These are phyloP conservation scores for Helogale parvula DNA, from an alignment of 2,113 vertebrate species.

Conservation along the genomic window DNA sequence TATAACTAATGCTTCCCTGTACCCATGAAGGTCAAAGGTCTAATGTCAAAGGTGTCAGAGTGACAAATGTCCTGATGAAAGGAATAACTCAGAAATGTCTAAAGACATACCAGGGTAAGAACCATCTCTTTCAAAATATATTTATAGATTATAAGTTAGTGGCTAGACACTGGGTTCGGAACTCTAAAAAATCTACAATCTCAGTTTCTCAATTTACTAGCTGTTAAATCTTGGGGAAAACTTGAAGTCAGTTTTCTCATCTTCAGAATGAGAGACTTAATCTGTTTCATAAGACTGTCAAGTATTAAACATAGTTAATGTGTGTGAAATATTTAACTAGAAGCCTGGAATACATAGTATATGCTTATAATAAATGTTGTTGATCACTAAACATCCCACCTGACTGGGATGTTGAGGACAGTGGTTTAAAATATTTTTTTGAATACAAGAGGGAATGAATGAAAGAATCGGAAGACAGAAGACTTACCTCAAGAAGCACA, in stretches of 20 bases:
- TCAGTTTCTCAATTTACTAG: not conserved
- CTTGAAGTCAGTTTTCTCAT: constrained; percentile 2
- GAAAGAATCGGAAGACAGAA: not conserved
- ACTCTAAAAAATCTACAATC: not conserved
- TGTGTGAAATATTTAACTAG: not conserved
- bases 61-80: not conserved
- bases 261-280: not conserved
- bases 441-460: not conserved
- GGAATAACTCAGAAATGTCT: not conserved
- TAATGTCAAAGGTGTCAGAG: not conserved
- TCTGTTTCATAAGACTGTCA: not conserved
- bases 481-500: not conserved
- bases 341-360: not conserved
- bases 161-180: not conserved
- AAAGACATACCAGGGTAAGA: not conserved
- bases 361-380: not conserved
- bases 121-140: not conserved
- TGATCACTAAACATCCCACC: not conserved
- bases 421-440: not conserved
- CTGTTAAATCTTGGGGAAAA: not conserved
- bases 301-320: not conserved
- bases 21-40: not conserved
- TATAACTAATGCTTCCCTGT: not conserved
- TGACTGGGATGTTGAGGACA: not conserved
- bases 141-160: not conserved